Conservation (phyloP, 1,140 invertebrate species). For the Apis florea region DNA sequence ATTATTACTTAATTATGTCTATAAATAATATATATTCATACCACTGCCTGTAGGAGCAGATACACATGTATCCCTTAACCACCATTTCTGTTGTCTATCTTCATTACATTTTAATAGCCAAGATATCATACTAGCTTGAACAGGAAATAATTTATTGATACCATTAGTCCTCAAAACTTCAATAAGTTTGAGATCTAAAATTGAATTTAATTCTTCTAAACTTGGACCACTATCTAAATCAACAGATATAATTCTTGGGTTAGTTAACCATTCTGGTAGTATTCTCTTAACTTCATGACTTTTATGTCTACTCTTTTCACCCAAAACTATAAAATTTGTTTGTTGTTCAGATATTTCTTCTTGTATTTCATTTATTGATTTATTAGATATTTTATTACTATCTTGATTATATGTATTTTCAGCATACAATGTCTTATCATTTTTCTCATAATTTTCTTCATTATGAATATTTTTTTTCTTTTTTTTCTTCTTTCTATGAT, state of each 20-base stretch:
- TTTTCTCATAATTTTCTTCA: background rate
- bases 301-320: conserved; percentile 67
- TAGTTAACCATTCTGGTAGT: conserved; percentile 92
- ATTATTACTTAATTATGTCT: background rate
- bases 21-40: conserved; percentile 16
- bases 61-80: conserved; percentile 95
- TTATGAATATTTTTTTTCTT: conserved; percentile 11
- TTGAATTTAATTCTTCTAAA: conserved; percentile 82
- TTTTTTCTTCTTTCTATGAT: conserved; percentile 24
- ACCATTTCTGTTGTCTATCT: conserved; percentile 81
- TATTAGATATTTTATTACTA: background rate
- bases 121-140: conserved; percentile 92
- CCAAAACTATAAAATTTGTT: conserved; percentile 71
- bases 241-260: conserved; percentile 88
- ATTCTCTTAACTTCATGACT: conserved; percentile 83
- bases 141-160: conserved; percentile 91
- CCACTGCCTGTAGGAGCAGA: conserved; percentile 98
- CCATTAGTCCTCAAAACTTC: conserved; percentile 86
- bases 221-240: conserved; percentile 84
- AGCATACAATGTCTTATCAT: background rate
- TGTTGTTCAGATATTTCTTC: background rate
- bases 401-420: conserved; percentile 17
- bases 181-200: conserved; percentile 84
- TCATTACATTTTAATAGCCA: conserved; percentile 86
- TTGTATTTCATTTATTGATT: background rate